Evolutionary conservation across 2,113 vertebrate species (phyloP), one percentile per base, ranked within the genome.

Genomic region (Etheostoma spectabile): DNA sequence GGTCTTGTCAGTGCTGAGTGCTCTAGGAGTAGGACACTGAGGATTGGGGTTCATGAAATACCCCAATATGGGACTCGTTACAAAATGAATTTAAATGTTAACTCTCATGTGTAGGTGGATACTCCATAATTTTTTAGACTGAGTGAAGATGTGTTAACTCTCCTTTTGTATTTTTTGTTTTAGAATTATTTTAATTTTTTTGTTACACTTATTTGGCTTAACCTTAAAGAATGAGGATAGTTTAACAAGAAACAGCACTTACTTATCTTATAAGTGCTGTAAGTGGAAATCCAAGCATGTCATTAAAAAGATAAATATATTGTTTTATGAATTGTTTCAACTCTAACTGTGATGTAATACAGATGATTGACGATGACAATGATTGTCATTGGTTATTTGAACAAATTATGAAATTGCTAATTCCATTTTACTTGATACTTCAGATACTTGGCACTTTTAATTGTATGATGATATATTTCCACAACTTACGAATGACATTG

Each of bases 361-460:
- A 64, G 24, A 83, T 73, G 8, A 30, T 30, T 30, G 30, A 30
- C 30, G 4, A 30, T 30, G 30, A 30, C 0, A 15, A 0, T 30
- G 51, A 45, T 70, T 63, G 45, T 35, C 59, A 61, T 24, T 42
- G 27, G 10, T 4, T 33, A 16, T 45, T 4, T 66, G 7, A 80
- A 69, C 45, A 79, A 64, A 60, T 60, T 2, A 63, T 56, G 5
- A 69, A 55, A 24, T 18, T 13, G 15, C 63, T 79, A 48, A 16
- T 51, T 60, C 22, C 46, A 33, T 52, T 19, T 88, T 82, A 92
- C 52, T 60, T 74, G 18, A 74, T 65, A 46, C 63, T 77, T 5
- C 0, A 27, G 30, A 56, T 48, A 61, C 70, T 42, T 33, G n/a
- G 71, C 79, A 87, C 86, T 88, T 87, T 90, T 1, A 57, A 73